A percentile compares a stretch with the other conserved stretches of the same genome.
phyloP scores from a whole-genome alignment of 1,140 invertebrate species.

The Pantala flavescens region DNA sequence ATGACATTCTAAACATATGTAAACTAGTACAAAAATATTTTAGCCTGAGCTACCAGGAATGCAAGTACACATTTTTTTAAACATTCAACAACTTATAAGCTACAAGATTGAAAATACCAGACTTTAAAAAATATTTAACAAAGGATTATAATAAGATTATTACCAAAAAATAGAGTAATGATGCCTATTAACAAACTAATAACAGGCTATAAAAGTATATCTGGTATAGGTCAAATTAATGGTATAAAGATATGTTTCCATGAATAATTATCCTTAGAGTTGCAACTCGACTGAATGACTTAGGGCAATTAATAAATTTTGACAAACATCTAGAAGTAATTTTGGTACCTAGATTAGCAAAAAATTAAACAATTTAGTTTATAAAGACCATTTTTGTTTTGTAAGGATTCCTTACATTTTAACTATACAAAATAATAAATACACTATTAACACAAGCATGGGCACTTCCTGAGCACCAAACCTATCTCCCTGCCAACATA shows the following conservation, averaged over 20 bases:
- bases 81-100: not conserved
- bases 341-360: not conserved
- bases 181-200: not conserved
- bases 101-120: not conserved
- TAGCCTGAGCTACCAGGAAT: conserved; percentile 7
- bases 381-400: not conserved
- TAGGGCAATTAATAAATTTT: not conserved
- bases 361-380: not conserved
- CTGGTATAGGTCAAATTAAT: not conserved
- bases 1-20: conserved; percentile 1
- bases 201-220: not conserved
- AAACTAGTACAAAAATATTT: conserved; percentile 7
- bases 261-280: not conserved
- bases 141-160: not conserved
- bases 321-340: not conserved
- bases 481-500: not conserved
- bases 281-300: not conserved
- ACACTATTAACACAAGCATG: conserved; percentile 11
- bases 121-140: not conserved
- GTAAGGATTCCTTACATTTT: not conserved
- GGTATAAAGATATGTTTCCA: not conserved
- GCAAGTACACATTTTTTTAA: not conserved
- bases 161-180: not conserved
- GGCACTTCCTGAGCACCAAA: conserved; percentile 14
- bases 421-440: conserved; percentile 9